Percentiles rank a stretch among this genome's conserved stretches.
Conservation (phyloP, 2,797 vertebrate species). For the Emydoidea blandingii region DNA sequence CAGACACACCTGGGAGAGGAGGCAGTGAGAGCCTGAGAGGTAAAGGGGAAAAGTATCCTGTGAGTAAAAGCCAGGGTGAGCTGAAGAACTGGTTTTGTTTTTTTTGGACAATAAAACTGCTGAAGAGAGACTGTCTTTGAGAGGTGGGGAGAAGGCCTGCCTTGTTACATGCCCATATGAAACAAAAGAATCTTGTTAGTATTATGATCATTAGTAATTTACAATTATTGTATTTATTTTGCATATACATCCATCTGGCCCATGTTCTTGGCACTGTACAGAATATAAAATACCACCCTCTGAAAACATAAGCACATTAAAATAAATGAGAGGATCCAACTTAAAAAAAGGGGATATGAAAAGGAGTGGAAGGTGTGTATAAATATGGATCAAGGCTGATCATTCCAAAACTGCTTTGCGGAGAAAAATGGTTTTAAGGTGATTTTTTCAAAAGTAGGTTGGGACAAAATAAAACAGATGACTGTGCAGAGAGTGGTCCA, state of each 20-base stretch:
- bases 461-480: background rate
- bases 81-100: background rate
- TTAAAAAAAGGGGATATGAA: background rate
- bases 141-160: no score
- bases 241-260: background rate
- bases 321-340: background rate
- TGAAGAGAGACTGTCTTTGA: no score
- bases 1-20: no score
- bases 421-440: background rate
- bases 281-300: background rate
- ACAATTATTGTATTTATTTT: background rate
- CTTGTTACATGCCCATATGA: background rate
- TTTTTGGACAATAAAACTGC: background rate
- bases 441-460: conserved; percentile 1
- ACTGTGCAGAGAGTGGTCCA: background rate
- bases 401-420: background rate
- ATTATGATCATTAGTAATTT: background rate
- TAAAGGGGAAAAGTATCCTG: background rate
- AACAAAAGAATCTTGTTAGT: background rate
- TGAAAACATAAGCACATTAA: background rate
- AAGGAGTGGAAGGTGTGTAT: background rate
- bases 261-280: background rate
- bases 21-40: no score
- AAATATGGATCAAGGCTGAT: background rate
- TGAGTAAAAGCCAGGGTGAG: no score